phyloP scores from a whole-genome alignment of 1,140 invertebrate genomes.

The Schmidtea mediterranea region DNA sequence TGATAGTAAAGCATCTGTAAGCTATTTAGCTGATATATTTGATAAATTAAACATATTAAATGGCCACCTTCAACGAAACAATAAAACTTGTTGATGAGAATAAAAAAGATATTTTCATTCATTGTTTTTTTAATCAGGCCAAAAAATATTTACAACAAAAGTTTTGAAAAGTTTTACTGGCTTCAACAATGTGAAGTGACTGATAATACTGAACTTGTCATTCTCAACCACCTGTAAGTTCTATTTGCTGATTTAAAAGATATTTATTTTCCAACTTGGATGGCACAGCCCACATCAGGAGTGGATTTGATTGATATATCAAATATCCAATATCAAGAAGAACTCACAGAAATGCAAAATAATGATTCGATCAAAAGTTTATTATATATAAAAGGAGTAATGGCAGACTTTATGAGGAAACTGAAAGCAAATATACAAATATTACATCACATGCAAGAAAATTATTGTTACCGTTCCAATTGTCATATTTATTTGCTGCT shows the following conservation, averaged over 20 bases:
- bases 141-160: neutral
- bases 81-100: slow-evolving; percentile 10
- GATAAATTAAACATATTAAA: slow-evolving; percentile 8
- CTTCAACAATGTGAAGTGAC: slow-evolving; percentile 6
- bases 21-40: slow-evolving; percentile 9
- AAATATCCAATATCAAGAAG: slow-evolving; percentile 3
- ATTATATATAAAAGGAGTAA: slow-evolving; percentile 1
- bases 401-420: neutral
- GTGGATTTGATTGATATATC: neutral
- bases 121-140: slow-evolving; percentile 1
- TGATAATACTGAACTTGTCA: slow-evolving; percentile 5
- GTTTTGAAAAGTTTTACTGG: slow-evolving; percentile 8
- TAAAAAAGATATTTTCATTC: slow-evolving; percentile 7
- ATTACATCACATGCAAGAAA: neutral
- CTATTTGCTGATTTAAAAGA: slow-evolving; percentile 7
- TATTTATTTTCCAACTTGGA: no score
- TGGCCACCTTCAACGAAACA: slow-evolving; percentile 8
- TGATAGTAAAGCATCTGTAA: slow-evolving; percentile 9
- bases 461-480: slow-evolving; percentile 2
- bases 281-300: no score
- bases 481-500: neutral
- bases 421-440: slow-evolving; percentile 5
- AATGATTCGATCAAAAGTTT: slow-evolving; percentile 6
- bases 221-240: slow-evolving; percentile 8
- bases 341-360: slow-evolving; percentile 2